Conservation (phyloP, 2,888 invertebrate species). For the Ophion costatus region DNA sequence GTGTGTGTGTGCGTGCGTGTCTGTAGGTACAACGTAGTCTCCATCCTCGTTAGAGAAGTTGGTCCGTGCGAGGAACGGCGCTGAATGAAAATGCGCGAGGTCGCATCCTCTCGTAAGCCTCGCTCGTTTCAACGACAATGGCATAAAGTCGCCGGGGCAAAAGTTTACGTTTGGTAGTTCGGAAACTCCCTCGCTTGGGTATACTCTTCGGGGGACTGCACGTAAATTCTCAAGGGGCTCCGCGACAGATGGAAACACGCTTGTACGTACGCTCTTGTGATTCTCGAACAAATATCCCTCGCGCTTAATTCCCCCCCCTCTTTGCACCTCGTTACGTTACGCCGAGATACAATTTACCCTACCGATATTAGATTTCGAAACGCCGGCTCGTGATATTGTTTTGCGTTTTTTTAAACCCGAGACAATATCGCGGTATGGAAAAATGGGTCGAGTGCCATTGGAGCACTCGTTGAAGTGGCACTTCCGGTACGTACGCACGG, state of each 20-base stretch:
- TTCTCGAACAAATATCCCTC: slow-evolving; percentile 9
- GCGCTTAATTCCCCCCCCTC: background rate
- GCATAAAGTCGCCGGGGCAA: slow-evolving; percentile 50
- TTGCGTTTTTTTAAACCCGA: too few species aligned
- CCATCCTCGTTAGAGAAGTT: slow-evolving; percentile 13
- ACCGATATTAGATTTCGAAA: background rate
- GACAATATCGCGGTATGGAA: background rate
- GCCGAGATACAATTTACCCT: background rate
- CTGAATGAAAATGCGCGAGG: slow-evolving; percentile 48
- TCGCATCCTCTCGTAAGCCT: slow-evolving; percentile 47
- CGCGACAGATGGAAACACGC: slow-evolving; percentile 10
- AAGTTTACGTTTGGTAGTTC: slow-evolving; percentile 62
- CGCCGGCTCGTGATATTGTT: background rate
- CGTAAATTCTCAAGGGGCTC: slow-evolving; percentile 49
- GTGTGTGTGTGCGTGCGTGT: background rate
- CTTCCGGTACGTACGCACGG: too few species aligned
- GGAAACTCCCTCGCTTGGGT: slow-evolving; percentile 20
- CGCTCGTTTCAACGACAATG: slow-evolving; percentile 56
- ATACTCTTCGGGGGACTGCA: slow-evolving; percentile 33
- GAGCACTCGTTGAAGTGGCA: too few species aligned
- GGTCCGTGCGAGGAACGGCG: slow-evolving; percentile 3
- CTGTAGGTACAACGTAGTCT: background rate
- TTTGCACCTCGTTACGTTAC: background rate
- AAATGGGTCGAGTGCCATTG: background rate
- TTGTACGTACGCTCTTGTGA: slow-evolving; percentile 16